A percentile compares a stretch with the other conserved stretches of the same genome.
These are phyloP conservation scores for Phaetusa simplex DNA, from an alignment of 2,113 vertebrate species.

Conservation along the genomic window DNA sequence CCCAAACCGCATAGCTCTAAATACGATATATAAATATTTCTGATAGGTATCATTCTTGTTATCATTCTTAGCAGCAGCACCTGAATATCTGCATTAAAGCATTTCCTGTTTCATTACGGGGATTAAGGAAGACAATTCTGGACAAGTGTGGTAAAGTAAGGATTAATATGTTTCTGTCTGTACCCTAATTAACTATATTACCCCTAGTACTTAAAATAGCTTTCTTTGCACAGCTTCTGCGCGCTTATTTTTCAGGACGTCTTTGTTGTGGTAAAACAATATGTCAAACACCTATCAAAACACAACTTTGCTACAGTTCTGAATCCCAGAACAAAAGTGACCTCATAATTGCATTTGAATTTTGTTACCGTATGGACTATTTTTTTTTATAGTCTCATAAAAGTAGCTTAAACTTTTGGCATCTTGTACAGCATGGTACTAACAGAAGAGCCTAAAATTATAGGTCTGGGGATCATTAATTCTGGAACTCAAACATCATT, in stretches of 20 bases:
- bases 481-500: neutral
- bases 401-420: neutral
- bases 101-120: neutral
- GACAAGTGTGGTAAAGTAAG: neutral
- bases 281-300: neutral
- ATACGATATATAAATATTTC: neutral
- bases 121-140: neutral
- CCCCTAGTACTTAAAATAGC: neutral
- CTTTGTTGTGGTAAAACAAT: neutral
- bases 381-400: neutral
- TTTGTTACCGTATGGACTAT: neutral
- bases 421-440: neutral
- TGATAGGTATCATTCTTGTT: fast-evolving
- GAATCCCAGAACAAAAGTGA: neutral
- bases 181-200: neutral
- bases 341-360: fast-evolving
- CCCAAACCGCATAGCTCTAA: fast-evolving
- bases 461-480: neutral
- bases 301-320: neutral
- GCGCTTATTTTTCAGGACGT: neutral
- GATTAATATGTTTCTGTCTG: neutral
- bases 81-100: neutral
- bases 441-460: neutral
- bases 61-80: neutral
- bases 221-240: neutral